A percentile compares a stretch with the other conserved stretches of the same genome.
Evolutionary conservation across 1,140 invertebrate species (phyloP).

Genomic region (Grapholita molesta): DNA sequence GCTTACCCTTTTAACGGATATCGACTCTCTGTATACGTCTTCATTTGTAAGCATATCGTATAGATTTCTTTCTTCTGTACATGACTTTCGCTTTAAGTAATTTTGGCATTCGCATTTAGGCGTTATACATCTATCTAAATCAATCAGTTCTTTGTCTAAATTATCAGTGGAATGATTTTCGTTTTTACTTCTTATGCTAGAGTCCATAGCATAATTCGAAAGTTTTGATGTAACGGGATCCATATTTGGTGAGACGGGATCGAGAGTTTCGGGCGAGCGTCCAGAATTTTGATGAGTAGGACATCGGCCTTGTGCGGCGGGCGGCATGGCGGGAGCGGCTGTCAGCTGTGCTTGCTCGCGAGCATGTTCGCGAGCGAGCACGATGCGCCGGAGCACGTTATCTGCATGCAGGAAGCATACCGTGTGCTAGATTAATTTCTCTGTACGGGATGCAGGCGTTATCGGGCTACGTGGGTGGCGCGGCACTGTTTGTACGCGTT

Average conservation of each 20-base stretch:
- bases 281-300: neutral
- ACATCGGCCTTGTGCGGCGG: neutral
- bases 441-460: constrained; percentile 59
- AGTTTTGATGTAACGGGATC: neutral
- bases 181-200: constrained; percentile 33
- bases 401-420: constrained; percentile 47
- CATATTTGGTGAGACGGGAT: constrained; percentile 12
- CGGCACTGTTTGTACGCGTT: constrained; percentile 57
- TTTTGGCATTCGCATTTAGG: constrained; percentile 47
- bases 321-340: neutral
- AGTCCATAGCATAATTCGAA: neutral
- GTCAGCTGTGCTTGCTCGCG: constrained; percentile 50
- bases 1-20: constrained; percentile 52
- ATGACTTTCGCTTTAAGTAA: constrained; percentile 39
- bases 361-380: constrained; percentile 31
- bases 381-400: constrained; percentile 44
- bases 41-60: constrained; percentile 47
- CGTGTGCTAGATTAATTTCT: constrained; percentile 70
- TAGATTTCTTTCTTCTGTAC: constrained; percentile 25
- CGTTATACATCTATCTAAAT: constrained; percentile 63
- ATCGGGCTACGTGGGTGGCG: constrained; percentile 61
- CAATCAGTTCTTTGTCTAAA: constrained; percentile 53
- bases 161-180: constrained; percentile 57
- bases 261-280: neutral
- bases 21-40: constrained; percentile 60